Conservation (phyloP, 2,888 invertebrate genomes). For the Mellilla xanthometata region DNA sequence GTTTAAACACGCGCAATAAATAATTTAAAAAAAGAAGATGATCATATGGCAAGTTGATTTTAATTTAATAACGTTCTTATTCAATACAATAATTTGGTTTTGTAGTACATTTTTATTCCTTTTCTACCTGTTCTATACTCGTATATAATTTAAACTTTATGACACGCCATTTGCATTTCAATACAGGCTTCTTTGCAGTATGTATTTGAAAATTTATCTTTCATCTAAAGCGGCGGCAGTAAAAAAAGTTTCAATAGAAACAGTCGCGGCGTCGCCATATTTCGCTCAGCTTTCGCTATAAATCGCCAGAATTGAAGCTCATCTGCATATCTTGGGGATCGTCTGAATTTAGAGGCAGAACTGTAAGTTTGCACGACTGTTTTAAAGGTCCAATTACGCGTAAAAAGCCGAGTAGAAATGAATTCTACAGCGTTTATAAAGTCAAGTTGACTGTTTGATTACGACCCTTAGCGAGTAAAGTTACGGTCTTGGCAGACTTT, state of each 20-base stretch:
- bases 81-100: no score
- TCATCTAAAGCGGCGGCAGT: constrained; percentile 61
- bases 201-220: constrained; percentile 72
- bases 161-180: constrained; percentile 59
- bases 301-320: constrained; percentile 68
- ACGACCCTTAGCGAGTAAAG: constrained; percentile 12
- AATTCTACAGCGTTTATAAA: constrained; percentile 18
- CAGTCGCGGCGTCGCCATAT: constrained; percentile 68
- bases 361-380: constrained; percentile 30
- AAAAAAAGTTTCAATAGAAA: constrained; percentile 72
- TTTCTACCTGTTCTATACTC: no score
- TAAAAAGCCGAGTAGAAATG: constrained; percentile 18
- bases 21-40: no score
- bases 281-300: constrained; percentile 71
- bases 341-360: constrained; percentile 32
- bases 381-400: constrained; percentile 26
- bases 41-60: no score
- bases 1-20: no score
- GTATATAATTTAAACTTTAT: constrained; percentile 22
- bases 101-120: not conserved
- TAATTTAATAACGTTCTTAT: no score
- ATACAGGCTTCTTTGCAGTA: constrained; percentile 56
- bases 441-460: constrained; percentile 18
- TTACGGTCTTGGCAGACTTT: constrained; percentile 7
- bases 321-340: constrained; percentile 68